Conservation (phyloP, 2,888 invertebrate species). For the Rapana venosa region DNA sequence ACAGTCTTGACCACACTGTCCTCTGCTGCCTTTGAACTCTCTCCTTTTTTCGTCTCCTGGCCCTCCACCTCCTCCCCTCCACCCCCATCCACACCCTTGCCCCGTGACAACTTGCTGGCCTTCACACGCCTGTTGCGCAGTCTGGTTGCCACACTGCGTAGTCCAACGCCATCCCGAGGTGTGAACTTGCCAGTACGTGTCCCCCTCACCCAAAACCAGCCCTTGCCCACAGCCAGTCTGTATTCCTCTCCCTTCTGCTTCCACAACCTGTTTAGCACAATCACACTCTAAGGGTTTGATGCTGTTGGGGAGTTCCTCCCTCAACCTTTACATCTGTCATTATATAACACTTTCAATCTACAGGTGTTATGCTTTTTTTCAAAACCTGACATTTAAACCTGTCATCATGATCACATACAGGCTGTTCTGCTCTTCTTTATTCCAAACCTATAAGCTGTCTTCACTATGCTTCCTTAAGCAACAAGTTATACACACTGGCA, state of each 20-base stretch:
- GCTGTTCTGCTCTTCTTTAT: no score
- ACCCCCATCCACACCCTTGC: conserved; percentile 45
- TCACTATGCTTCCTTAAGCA: no score
- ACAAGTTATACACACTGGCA: no score
- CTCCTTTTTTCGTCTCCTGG: conserved; percentile 43
- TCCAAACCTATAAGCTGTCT: no score
- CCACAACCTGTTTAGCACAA: conserved; percentile 81
- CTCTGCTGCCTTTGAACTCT: conserved; percentile 36
- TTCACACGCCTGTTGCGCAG: conserved; percentile 59
- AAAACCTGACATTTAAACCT: no score
- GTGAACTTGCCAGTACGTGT: conserved; percentile 81
- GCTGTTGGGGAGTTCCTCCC: neutral
- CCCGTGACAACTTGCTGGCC: conserved; percentile 52
- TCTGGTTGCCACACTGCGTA: conserved; percentile 80
- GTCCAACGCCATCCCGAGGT: conserved; percentile 82
- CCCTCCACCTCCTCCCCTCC: conserved; percentile 36
- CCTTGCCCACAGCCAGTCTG: conserved; percentile 94
- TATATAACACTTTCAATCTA: no score
- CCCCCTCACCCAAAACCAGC: conserved; percentile 84
- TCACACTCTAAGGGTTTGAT: neutral
- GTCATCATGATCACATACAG: no score
- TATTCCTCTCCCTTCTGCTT: conserved; percentile 99
- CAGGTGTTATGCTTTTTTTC: no score
- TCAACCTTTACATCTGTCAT: no score
- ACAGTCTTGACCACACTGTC: conserved; percentile 43